Conservation (phyloP, 2,888 invertebrate genomes). For the Eurois occulta region DNA sequence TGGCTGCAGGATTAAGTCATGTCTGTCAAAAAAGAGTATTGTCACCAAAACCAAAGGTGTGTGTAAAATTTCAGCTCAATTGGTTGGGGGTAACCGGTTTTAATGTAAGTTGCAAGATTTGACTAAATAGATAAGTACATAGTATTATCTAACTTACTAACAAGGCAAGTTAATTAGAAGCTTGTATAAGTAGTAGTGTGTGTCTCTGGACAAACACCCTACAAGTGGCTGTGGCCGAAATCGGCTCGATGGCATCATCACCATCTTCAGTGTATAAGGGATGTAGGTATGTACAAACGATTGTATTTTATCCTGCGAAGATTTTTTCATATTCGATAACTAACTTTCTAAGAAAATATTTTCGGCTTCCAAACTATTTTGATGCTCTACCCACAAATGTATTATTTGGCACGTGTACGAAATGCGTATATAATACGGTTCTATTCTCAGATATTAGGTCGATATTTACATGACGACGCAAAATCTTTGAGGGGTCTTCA, state of each 20-base stretch:
- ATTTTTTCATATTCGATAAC: not conserved
- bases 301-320: not conserved
- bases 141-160: not conserved
- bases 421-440: constrained; percentile 52
- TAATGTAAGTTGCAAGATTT: too few relatives aligned
- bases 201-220: too few relatives aligned
- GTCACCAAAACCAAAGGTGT: too few relatives aligned
- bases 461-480: constrained; percentile 66
- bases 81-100: too few relatives aligned
- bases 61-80: too few relatives aligned
- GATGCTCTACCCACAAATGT: constrained; percentile 10
- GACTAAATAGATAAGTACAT: not conserved
- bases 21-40: too few relatives aligned
- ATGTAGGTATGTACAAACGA: too few relatives aligned
- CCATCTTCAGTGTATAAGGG: too few relatives aligned
- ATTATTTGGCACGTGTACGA: constrained; percentile 42
- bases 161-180: not conserved
- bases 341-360: constrained; percentile 16
- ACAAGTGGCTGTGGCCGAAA: too few relatives aligned
- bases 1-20: too few relatives aligned
- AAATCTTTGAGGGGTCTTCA: constrained; percentile 49
- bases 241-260: too few relatives aligned
- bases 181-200: not conserved
- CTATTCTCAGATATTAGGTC: constrained; percentile 54
- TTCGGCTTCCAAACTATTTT: constrained; percentile 28